Evolutionary conservation across 37 sponge, comb jelly and placozoan genomes (phyloP), one percentile per base, ranked within the genome.

Genomic region (Chondrosia reniformis): DNA sequence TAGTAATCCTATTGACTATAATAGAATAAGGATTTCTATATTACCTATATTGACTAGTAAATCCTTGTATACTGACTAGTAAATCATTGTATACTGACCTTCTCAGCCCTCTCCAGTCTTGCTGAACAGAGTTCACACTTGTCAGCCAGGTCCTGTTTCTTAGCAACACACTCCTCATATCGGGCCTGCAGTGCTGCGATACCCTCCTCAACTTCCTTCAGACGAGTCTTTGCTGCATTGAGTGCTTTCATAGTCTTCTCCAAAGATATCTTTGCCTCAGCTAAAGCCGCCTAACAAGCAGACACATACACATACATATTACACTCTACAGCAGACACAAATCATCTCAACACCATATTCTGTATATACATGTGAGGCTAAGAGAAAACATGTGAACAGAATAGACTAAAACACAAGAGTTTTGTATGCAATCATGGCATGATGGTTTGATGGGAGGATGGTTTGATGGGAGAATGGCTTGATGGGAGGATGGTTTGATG

Each of bases 191-290:
- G 88, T 2, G 15, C 39, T 0, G 87, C 90, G 22, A 97, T 86
- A 12, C 98, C 93, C 44, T 97, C 95, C 76, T 91, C 95, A 32
- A 97, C 98, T 76, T 92, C 93, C 44, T 93, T 72, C 57, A 97
- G 88, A 52, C 90, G 67, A 13, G 81, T 79, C 82, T 93, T 97
- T 6, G 98, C 95, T 43, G 86, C 90, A 55, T 84, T 85, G 45
- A 97, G 81, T 1, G 86, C 37, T 46, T 80, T 57, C 46, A 83
- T 81, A 28, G 98, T 97, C 55, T 84, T 74, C 25, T 94, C 98
- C 44, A 97, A 86, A 9, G 82, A 81, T 13, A 55, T 80, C 76
- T 91, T 89, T 6, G 98, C 98, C 45, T 89, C 88, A 39, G 81
- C 81, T 43, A 97, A 78, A 15, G 77, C 81, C 69, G 90, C 88